Evolutionary conservation across 2,888 invertebrate species (phyloP).

Genomic region (Watsonalla binaria): DNA sequence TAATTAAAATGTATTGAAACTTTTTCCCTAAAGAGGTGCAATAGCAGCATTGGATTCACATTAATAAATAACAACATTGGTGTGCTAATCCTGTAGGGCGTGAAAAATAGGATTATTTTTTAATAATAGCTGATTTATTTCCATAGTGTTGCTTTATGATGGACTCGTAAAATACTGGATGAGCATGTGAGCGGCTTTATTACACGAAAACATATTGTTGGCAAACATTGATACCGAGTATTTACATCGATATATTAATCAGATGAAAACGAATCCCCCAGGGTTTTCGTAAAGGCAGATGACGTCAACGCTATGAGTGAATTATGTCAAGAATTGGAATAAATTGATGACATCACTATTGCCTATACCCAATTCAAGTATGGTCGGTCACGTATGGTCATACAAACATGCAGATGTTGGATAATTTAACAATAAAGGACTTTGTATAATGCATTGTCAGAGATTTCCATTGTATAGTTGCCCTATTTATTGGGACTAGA

Average conservation of each 20-base stretch:
- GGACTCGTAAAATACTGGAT: slow-evolving; percentile 38
- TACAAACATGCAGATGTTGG: no score
- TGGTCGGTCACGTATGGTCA: no score
- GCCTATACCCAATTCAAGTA: no score
- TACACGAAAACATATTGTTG: slow-evolving; percentile 31
- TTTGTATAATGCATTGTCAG: not conserved
- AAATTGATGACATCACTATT: no score
- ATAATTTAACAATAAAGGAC: not conserved
- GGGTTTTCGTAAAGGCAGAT: no score
- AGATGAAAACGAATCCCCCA: no score
- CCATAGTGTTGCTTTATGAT: slow-evolving; percentile 30
- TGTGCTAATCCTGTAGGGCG: slow-evolving; percentile 4
- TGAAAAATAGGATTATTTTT: slow-evolving; percentile 34
- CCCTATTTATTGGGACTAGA: slow-evolving; percentile 1
- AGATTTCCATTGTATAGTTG: not conserved
- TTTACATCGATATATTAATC: not conserved
- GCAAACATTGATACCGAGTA: slow-evolving; percentile 12
- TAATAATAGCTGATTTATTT: slow-evolving; percentile 40
- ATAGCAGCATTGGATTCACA: not conserved
- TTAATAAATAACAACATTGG: not conserved
- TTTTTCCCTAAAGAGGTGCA: no score
- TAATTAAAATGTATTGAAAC: no score
- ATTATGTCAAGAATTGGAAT: no score
- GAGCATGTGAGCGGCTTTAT: slow-evolving; percentile 33
- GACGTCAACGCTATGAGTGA: no score